Evolutionary conservation across 64 coral and sea anemone genomes (phyloP).

Genomic region (Acropora yongei): DNA sequence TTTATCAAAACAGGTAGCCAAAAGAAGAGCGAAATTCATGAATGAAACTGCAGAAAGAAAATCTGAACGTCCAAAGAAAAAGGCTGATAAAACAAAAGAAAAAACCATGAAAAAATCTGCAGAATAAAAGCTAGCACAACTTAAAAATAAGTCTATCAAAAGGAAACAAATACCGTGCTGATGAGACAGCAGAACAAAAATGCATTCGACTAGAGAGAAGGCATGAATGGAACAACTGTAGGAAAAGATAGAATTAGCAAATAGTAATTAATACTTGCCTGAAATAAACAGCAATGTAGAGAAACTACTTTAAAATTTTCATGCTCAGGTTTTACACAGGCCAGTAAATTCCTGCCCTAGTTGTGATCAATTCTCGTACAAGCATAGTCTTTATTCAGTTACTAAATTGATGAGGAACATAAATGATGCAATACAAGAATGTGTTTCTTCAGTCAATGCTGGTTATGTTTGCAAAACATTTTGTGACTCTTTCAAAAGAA

Average conservation of each 20-base stretch:
- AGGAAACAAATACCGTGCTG: no score
- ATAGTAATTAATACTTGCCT: not conserved
- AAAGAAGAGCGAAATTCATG: no score
- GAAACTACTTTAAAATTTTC: not conserved
- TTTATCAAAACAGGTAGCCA: no score
- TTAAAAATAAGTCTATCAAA: no score
- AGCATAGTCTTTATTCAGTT: conserved; percentile 22
- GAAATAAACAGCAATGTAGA: not conserved
- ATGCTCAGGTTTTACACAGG: not conserved
- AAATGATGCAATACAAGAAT: conserved; percentile 6
- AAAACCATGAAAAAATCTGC: no score
- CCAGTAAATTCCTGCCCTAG: not conserved
- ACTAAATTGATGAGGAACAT: not conserved
- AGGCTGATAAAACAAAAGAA: no score
- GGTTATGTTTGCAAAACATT: conserved; percentile 30
- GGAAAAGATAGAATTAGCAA: not conserved
- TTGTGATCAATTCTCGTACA: conserved; percentile 52
- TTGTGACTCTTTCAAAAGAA: not conserved
- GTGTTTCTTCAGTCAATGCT: conserved; percentile 28
- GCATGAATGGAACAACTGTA: not conserved
- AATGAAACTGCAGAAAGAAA: no score
- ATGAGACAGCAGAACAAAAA: not conserved
- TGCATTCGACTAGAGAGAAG: not conserved
- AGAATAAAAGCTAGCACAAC: no score
- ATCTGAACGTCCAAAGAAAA: no score